These are phyloP conservation scores for Lordiphosa clarofinis DNA, from an alignment of 1,140 invertebrate species.

Conservation along the genomic window DNA sequence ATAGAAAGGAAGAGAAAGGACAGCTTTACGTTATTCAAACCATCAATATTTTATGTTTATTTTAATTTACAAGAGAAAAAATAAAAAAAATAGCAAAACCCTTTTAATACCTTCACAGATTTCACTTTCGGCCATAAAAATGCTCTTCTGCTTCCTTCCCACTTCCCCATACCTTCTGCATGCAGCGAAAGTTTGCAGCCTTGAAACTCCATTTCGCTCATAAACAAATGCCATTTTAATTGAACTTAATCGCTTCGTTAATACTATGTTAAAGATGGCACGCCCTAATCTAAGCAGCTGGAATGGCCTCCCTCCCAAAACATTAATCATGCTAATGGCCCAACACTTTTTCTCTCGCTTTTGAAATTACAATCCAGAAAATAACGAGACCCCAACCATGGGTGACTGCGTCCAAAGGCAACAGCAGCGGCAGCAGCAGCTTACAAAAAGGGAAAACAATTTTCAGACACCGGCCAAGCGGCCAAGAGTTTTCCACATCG, in stretches of 20 bases:
- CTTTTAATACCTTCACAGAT: background rate
- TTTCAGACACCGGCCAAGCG: constrained; percentile 47
- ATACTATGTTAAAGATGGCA: constrained; percentile 45
- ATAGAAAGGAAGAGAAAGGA: too few species aligned
- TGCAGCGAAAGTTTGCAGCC: background rate
- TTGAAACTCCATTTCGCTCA: background rate
- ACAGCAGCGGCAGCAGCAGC: constrained; percentile 19
- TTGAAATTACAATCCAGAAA: constrained; percentile 65
- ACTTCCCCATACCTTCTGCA: too few species aligned
- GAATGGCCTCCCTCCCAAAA: constrained; percentile 32
- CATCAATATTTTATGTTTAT: too few species aligned
- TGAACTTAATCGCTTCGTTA: constrained; percentile 36
- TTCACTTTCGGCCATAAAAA: background rate
- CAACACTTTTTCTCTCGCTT: constrained; percentile 60
- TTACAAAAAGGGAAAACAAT: constrained; percentile 67
- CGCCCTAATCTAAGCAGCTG: constrained; percentile 24
- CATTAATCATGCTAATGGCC: constrained; percentile 73
- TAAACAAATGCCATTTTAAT: constrained; percentile 46
- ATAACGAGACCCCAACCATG: constrained; percentile 47
- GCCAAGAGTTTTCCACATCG: constrained; percentile 69
- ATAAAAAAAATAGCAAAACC: too few species aligned
- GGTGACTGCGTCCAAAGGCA: constrained; percentile 49
- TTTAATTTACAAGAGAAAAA: too few species aligned
- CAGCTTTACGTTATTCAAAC: too few species aligned
- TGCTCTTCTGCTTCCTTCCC: background rate